phyloP scores from a whole-genome alignment of 2,888 invertebrate genomes.

The Acleris sparsana region DNA sequence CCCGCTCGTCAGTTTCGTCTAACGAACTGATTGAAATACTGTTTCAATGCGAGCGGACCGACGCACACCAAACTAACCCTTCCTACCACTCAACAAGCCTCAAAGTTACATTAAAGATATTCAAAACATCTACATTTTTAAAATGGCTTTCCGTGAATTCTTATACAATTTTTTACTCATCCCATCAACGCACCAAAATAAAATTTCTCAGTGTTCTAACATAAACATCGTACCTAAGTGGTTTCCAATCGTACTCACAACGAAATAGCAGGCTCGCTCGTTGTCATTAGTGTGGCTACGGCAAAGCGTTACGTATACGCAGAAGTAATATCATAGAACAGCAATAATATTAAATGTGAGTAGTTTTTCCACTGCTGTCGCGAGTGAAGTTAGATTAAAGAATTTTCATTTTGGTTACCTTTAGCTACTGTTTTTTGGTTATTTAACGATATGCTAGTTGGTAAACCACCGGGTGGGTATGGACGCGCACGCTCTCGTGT shows the following conservation, averaged over 20 bases:
- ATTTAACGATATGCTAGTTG: not conserved
- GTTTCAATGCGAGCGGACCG: conserved; percentile 61
- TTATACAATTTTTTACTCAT: conserved; percentile 13
- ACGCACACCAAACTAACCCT: conserved; percentile 44
- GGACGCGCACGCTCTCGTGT: conserved; percentile 17
- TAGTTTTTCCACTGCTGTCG: too few species aligned
- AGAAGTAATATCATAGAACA: conserved; percentile 42
- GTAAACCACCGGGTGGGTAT: conserved; percentile 22
- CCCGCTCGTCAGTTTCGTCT: conserved; percentile 66
- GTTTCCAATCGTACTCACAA: not conserved
- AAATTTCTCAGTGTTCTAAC: conserved; percentile 2
- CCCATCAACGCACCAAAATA: conserved; percentile 15
- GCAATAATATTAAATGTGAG: too few species aligned
- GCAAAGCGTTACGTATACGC: conserved; percentile 39
- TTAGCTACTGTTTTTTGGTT: conserved; percentile 38
- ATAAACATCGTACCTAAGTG: conserved; percentile 16
- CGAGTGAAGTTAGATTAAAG: not conserved
- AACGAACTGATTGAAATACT: conserved; percentile 78
- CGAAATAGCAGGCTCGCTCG: conserved; percentile 18
- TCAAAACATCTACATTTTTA: conserved; percentile 2
- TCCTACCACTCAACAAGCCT: conserved; percentile 33
- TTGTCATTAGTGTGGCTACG: not conserved
- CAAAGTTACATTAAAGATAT: not conserved
- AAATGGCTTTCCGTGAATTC: conserved; percentile 17
- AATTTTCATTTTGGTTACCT: conserved; percentile 53